Percentiles rank a stretch among this genome's conserved stretches.
Conservation (phyloP, 2,113 vertebrate species). For the Mellivora capensis region DNA sequence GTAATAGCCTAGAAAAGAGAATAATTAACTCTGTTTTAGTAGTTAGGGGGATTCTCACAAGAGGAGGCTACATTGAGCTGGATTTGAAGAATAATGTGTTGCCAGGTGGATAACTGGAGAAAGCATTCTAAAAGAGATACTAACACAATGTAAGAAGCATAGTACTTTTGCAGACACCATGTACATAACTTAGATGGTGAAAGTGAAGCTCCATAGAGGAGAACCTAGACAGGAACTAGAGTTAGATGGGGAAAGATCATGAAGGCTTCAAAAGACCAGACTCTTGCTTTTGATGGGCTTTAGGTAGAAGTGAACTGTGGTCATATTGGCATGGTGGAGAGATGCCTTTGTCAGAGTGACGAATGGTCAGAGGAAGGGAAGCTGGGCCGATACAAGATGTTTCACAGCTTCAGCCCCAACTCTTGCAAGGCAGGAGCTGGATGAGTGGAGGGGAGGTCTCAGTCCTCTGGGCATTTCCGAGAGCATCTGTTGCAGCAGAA, state of each 20-base stretch:
- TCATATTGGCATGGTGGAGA: not conserved
- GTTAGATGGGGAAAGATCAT: not conserved
- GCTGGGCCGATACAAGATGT: not conserved
- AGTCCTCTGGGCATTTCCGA: not conserved
- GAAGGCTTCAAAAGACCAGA: not conserved
- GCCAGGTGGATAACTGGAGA: not conserved
- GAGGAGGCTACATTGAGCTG: not conserved
- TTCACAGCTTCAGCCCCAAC: not conserved
- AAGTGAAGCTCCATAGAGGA: not conserved
- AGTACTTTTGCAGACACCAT: not conserved
- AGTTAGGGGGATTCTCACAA: not conserved
- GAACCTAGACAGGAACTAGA: not conserved
- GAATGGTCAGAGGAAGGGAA: not conserved
- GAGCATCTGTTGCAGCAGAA: not conserved
- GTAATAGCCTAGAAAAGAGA: not conserved
- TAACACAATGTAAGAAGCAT: not conserved
- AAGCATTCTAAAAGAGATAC: not conserved
- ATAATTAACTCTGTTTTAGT: not conserved
- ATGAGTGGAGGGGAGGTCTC: not conserved
- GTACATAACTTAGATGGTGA: not conserved
- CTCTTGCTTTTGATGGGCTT: not conserved
- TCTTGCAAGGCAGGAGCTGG: not conserved
- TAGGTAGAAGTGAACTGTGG: not conserved
- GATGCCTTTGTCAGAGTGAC: not conserved
- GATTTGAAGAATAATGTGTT: not conserved